Percentiles rank a stretch among this genome's conserved stretches.
These are phyloP conservation scores for Tachycineta bicolor DNA, from an alignment of 2,113 vertebrate species.

Conservation along the genomic window DNA sequence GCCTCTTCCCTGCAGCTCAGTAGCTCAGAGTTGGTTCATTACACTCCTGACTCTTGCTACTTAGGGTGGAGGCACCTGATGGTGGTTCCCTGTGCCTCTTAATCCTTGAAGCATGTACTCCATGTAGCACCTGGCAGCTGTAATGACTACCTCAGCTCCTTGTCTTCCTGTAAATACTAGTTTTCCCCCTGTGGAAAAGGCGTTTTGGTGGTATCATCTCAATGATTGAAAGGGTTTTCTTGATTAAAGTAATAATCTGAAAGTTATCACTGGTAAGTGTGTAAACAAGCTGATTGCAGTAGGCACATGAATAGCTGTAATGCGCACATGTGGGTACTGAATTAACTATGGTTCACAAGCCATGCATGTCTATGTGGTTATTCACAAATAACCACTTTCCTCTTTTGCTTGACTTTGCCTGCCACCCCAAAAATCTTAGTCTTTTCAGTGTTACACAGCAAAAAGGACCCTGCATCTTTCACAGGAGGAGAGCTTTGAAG, in stretches of 20 bases:
- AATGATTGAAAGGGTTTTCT: slow-evolving; percentile 66
- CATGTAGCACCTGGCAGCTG: not conserved
- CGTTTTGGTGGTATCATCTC: slow-evolving; percentile 49
- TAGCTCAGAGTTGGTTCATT: not conserved
- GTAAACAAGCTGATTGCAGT: slow-evolving; percentile 77
- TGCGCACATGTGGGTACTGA: slow-evolving; percentile 73
- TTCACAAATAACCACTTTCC: slow-evolving; percentile 64
- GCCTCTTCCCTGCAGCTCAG: accelerated
- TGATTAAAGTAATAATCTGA: slow-evolving; percentile 77
- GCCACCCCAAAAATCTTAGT: not conserved
- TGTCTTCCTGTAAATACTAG: slow-evolving; percentile 32
- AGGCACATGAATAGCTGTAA: slow-evolving; percentile 72
- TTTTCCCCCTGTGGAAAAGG: slow-evolving; percentile 24
- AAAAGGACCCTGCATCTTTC: not conserved
- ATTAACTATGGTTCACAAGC: slow-evolving; percentile 79
- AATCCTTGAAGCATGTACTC: not conserved
- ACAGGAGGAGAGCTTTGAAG: not conserved
- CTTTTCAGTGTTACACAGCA: not conserved
- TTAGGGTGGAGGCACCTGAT: not conserved
- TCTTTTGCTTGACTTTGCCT: slow-evolving; percentile 12
- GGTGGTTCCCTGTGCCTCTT: not conserved
- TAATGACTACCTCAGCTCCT: slow-evolving; percentile 29
- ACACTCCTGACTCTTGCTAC: not conserved
- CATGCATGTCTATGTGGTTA: slow-evolving; percentile 57
- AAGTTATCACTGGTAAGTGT: slow-evolving; percentile 72